Evolutionary conservation across 2,888 invertebrate genomes (phyloP).

Genomic region (Papilio gigon): DNA sequence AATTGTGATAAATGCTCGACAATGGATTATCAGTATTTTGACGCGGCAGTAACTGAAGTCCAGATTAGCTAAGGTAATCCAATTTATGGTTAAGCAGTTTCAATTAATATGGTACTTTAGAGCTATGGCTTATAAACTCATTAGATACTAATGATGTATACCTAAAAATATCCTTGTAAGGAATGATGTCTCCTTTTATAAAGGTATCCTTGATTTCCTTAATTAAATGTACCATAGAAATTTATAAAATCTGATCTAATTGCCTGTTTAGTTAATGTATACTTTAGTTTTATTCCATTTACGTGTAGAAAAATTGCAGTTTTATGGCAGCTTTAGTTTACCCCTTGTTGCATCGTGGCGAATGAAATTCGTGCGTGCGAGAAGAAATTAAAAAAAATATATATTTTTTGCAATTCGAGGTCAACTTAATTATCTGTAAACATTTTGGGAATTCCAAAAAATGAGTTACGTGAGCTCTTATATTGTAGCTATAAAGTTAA

Average conservation of each 20-base stretch:
- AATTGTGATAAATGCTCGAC: not conserved
- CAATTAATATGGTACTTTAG: not conserved
- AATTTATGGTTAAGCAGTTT: not conserved
- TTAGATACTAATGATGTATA: not conserved
- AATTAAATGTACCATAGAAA: not conserved
- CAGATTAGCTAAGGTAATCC: slow-evolving; percentile 24
- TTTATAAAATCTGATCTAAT: not conserved
- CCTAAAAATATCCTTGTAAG: not conserved
- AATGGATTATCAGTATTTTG: slow-evolving; percentile 9
- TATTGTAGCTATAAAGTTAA: not conserved
- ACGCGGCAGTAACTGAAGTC: not conserved
- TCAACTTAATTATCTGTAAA: not conserved
- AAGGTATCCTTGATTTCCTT: not conserved
- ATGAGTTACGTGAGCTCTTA: not conserved
- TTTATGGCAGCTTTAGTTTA: not conserved
- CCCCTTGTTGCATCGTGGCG: not conserved
- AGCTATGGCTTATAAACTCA: not conserved
- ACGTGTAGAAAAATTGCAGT: not conserved
- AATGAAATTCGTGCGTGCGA: not conserved
- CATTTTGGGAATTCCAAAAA: not conserved
- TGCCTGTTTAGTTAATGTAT: not conserved
- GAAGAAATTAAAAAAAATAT: not conserved
- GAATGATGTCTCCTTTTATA: not conserved
- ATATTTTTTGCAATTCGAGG: not conserved
- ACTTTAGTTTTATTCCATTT: not conserved